These are phyloP conservation scores for Jordanella pulchra DNA, from an alignment of 2,797 vertebrate genomes.

Conservation along the genomic window DNA sequence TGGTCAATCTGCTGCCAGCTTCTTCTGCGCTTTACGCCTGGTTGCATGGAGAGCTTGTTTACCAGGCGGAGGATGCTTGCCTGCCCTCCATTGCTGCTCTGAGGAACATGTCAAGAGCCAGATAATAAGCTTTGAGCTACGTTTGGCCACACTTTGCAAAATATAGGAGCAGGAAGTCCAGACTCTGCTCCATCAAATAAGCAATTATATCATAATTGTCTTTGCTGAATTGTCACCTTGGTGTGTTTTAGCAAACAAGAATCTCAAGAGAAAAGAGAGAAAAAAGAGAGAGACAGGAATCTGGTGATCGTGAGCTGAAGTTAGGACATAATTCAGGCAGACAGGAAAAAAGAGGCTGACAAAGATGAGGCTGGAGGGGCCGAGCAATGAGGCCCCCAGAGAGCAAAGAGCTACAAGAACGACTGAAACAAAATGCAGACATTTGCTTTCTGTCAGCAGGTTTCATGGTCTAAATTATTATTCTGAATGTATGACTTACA, in stretches of 20 bases:
- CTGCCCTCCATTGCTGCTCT: constrained; percentile 40
- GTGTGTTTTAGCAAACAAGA: constrained; percentile 9
- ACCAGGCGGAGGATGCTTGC: constrained; percentile 26
- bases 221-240: constrained; percentile 5
- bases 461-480: background rate
- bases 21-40: constrained; percentile 50
- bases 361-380: constrained; percentile 32
- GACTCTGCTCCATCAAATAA: background rate
- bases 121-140: constrained; percentile 52
- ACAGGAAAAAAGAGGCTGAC: constrained; percentile 21
- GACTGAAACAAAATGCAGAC: background rate
- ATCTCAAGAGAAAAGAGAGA: constrained; percentile 3
- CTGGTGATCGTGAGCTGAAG: constrained; percentile 17
- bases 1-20: constrained; percentile 35
- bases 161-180: constrained; percentile 27
- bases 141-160: constrained; percentile 24
- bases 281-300: constrained; percentile 2
- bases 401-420: background rate
- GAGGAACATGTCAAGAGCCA: constrained; percentile 37
- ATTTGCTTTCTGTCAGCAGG: no score
- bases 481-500: background rate
- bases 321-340: constrained; percentile 16
- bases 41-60: constrained; percentile 49
- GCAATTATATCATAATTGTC: constrained; percentile 8
- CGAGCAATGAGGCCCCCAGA: constrained; percentile 14